Evolutionary conservation across 64 coral and sea anemone species (phyloP), one percentile per base, ranked within the genome.

Genomic region (Stichodactyla mertensii): DNA sequence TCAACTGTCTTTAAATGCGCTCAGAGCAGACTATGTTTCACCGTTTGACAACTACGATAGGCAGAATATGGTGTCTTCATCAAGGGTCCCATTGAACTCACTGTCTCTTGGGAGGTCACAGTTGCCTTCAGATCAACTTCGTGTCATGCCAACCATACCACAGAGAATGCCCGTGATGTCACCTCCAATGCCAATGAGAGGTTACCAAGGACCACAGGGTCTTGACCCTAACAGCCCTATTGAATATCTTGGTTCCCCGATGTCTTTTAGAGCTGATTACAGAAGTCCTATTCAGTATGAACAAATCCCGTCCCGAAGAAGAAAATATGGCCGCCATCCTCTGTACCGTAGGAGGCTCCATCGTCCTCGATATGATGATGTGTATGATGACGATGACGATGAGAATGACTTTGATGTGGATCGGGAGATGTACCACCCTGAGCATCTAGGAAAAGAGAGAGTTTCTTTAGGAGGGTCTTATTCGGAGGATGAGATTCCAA

Each of bases 281-380:
- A 85, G 55, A 5, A 85, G 83, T 85, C 83, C 83, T 61, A 64
- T 85, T 16, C 51, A 85, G 16, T 85, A 28, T 64, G 83, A 85
- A 51, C 51, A 81, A 19, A 52, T 6, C 8, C 55, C 74, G 55
- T 53, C 86, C 24, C 58, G 59, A 14, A 57, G 87, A 77, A 89
- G 94, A 71, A 83, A 69, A 55, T 52, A 89, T 28, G 24, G 61
- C 67, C 78, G 61, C 11, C 84, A 84, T 59, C 94, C 94, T 54
- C 70, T 93, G 20, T 97, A 79, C 80, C 91, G 91, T 16, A 80
- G 91, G 53, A 85, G 91, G 22, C 86, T 97, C 16, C 84, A 90
- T 54, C 54, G 60, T 9, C 64, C 52, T 16, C 61, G 66, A 71
- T 69, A 64, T 6, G 54, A 77, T 24, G 64, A 84, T 71, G 64